These are phyloP conservation scores for Ceyx margarethae DNA, from an alignment of 2,113 vertebrate species.

Conservation along the genomic window DNA sequence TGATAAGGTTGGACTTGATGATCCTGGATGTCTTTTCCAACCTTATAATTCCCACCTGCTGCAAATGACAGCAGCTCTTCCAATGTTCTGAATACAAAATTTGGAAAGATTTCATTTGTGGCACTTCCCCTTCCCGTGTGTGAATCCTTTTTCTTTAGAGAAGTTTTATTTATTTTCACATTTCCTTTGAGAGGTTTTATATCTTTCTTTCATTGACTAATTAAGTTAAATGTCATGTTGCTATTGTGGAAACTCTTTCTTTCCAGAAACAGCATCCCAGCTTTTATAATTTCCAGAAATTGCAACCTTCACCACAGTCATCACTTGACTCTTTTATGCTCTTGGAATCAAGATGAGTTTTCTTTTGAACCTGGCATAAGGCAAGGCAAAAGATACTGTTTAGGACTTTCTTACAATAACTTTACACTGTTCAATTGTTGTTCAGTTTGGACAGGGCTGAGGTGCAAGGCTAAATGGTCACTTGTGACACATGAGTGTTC, in stretches of 20 bases:
- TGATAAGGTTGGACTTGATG: too few relatives aligned
- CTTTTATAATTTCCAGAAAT: conserved; percentile 44
- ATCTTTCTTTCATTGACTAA: conserved; percentile 46
- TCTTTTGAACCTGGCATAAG: background rate
- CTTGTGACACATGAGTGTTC: background rate
- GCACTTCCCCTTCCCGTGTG: background rate
- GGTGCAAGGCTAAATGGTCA: background rate
- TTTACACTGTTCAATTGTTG: background rate
- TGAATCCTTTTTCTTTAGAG: background rate
- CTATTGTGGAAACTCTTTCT: background rate
- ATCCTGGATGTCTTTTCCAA: too few relatives aligned
- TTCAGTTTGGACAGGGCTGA: background rate
- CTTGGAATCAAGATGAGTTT: background rate
- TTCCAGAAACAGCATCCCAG: conserved; percentile 33
- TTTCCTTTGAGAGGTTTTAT: conserved; percentile 31
- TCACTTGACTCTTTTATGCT: background rate
- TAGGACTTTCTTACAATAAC: background rate
- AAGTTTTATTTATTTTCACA: background rate
- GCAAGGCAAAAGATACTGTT: background rate
- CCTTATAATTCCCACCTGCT: background rate
- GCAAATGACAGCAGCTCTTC: background rate
- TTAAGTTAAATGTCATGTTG: conserved; percentile 43
- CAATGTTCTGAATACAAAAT: background rate
- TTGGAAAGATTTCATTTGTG: background rate
- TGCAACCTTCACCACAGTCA: background rate